Evolutionary conservation across 2,888 invertebrate species (phyloP).

Genomic region (Acholoe squamosa): DNA sequence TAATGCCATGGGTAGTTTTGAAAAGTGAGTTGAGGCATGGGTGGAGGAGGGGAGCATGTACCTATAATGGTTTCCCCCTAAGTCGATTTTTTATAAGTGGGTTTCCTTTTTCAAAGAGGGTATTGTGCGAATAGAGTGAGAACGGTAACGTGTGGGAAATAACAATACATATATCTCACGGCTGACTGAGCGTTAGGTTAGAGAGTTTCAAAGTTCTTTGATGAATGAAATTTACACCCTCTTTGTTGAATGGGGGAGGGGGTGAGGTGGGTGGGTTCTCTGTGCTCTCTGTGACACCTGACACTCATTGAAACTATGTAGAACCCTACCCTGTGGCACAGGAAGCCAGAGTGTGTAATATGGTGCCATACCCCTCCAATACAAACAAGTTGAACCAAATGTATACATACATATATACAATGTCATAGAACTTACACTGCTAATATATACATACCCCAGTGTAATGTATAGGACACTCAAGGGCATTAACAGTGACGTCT

Average conservation of each 20-base stretch:
- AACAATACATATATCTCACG: conserved; percentile 54
- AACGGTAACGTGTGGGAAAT: conserved; percentile 32
- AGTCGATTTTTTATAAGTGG: too few species aligned
- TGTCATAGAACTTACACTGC: too few species aligned
- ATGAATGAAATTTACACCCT: conserved; percentile 22
- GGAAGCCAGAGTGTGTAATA: too few species aligned
- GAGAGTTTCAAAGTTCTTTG: conserved; percentile 21
- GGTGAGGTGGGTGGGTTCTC: background rate
- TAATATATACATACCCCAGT: too few species aligned
- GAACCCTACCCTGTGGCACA: background rate
- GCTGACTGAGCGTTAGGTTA: conserved; percentile 8
- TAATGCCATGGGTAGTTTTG: background rate
- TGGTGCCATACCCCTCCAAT: too few species aligned
- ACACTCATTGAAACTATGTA: background rate
- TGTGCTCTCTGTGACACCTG: background rate
- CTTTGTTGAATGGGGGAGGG: background rate
- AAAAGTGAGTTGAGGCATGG: background rate
- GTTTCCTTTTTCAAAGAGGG: background rate
- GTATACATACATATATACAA: too few species aligned
- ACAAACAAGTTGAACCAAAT: too few species aligned
- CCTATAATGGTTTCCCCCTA: background rate
- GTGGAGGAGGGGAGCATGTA: background rate
- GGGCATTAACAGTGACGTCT: too few species aligned
- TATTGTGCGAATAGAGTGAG: background rate
- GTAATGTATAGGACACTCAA: too few species aligned